Conservation (phyloP, 2,113 vertebrate species). For the Gallinago media region DNA sequence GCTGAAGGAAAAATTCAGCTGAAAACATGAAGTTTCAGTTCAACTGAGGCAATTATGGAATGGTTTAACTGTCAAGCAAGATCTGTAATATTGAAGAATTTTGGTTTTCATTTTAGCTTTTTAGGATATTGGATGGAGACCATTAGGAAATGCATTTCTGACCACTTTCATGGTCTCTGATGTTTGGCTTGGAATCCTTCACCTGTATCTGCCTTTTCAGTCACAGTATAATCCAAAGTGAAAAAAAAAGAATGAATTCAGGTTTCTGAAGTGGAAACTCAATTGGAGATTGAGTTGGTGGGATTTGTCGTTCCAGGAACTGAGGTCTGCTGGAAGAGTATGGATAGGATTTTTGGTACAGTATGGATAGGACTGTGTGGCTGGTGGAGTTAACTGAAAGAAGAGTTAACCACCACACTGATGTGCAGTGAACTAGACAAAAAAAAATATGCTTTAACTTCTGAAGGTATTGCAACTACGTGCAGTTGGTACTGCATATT, state of each 20-base stretch:
- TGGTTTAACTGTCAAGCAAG: background rate
- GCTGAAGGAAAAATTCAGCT: background rate
- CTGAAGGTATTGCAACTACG: background rate
- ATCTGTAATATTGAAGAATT: background rate
- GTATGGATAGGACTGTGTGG: background rate
- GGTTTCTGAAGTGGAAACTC: background rate
- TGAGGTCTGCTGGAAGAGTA: background rate
- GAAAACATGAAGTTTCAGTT: background rate
- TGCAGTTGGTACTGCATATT: background rate
- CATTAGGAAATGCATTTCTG: background rate
- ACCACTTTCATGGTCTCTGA: background rate
- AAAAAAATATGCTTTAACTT: background rate
- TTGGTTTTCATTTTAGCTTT: background rate
- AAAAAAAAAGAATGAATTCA: background rate
- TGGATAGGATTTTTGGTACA: background rate
- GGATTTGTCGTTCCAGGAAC: background rate
- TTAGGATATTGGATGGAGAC: background rate
- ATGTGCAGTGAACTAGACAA: background rate
- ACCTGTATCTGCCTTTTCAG: background rate
- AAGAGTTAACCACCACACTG: background rate
- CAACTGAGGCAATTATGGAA: background rate
- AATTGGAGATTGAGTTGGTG: background rate
- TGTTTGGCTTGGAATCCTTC: background rate
- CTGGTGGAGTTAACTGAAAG: background rate
- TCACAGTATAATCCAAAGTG: background rate